Base-by-base conservation (phyloP, 2,888 invertebrate species). In the Acronicta psi region DNA sequence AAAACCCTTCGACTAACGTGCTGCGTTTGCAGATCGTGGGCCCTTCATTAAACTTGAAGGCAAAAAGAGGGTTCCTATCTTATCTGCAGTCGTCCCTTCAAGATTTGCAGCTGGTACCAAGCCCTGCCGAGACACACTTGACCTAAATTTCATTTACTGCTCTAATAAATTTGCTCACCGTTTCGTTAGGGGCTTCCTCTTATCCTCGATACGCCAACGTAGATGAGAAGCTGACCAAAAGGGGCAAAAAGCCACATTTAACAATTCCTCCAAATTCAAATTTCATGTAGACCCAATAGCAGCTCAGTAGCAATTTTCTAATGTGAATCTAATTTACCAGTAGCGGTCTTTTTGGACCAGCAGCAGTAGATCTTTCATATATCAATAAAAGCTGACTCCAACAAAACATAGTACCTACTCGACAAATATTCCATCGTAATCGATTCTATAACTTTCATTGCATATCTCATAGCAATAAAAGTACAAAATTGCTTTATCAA, bases 41-140 rank as follows among this genome's bases (percentile, higher is more conserved):
- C 52, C 77, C 74, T 80, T 83, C 77, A 77, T 85, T 82, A 79
- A 80, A 80, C 73, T 79, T 57, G 59, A 75, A 68, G 65, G 69
- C 68, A 70, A 80, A 81, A 84, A 80, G 66, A 82, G 73, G 69
- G 69, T 72, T 72, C 73, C 68, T 66, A 68, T 73, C 69, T 69
- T 69, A 73, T 71, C 69, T 69, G 69, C 67, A 69, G 72, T 74
- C 68, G 57, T 64, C 75, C 77, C 61, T 67, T 56, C 57, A 47
- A 65, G 51, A 40, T 74, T 69, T 65, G 52, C 73, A 75, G 56
- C 69, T 71, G 77, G 46, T 67, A 49, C 57, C 50, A 38, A 34
- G 34, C 34, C 34, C 7, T 44, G 43, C 50, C 11, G 20, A 56
- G 50, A 55, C 51, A 46, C 62, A 56, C 61, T 69, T 64, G 61